Percentiles rank a stretch among this genome's conserved stretches.
phyloP scores from a whole-genome alignment of 92 coral and sea anemone genomes.

The Montipora capitata region DNA sequence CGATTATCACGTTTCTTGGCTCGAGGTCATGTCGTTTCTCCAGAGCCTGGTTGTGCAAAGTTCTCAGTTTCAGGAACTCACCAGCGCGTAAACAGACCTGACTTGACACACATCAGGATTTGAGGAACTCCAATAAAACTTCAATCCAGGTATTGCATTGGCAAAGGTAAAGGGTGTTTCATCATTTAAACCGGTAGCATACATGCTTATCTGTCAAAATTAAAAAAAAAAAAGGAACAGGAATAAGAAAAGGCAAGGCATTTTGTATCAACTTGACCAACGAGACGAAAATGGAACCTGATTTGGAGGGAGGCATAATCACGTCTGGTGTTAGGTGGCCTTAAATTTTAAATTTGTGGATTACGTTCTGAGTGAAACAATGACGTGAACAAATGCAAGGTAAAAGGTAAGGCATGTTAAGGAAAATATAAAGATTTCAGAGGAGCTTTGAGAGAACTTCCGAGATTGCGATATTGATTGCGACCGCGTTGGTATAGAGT shows the following conservation, averaged over 20 bases:
- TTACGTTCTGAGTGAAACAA: background rate
- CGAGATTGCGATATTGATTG: too few species aligned
- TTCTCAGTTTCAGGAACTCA: background rate
- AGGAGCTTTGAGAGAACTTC: too few species aligned
- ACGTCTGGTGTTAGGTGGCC: background rate
- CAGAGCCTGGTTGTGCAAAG: background rate
- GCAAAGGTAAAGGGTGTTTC: slow-evolving; percentile 94
- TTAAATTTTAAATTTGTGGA: background rate
- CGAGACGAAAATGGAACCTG: background rate
- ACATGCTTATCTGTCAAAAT: slow-evolving; percentile 77
- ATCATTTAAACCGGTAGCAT: slow-evolving; percentile 88
- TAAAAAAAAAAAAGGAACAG: background rate
- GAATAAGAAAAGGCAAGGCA: background rate
- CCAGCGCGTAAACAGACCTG: slow-evolving; percentile 92
- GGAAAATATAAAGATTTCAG: too few species aligned
- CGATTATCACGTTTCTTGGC: too few species aligned
- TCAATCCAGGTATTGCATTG: slow-evolving; percentile 92
- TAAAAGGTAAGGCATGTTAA: too few species aligned
- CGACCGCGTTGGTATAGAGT: too few species aligned
- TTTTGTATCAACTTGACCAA: background rate
- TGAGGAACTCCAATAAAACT: slow-evolving; percentile 92
- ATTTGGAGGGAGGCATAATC: background rate
- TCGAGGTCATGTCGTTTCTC: too few species aligned
- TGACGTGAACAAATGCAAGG: too few species aligned
- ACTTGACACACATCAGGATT: slow-evolving; percentile 97